A percentile compares a stretch with the other conserved stretches of the same genome.
phyloP scores from a whole-genome alignment of 30 jellyfish, hydroid and myxozoan species.

The Aurelia coerulea region DNA sequence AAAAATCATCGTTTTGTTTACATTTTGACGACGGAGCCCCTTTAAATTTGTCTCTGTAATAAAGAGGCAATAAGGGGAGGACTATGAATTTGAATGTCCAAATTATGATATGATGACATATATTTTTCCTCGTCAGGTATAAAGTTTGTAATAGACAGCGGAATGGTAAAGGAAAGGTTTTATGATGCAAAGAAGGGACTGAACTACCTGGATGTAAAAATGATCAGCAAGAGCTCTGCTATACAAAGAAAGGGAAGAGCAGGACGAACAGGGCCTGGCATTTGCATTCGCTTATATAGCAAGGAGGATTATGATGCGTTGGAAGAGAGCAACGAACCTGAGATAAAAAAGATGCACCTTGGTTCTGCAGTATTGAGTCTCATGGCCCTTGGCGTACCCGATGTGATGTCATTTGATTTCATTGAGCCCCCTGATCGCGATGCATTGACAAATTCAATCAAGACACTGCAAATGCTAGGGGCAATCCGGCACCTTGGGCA shows the following conservation, averaged over 20 bases:
- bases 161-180: conserved; percentile 72
- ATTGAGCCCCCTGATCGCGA: conserved; percentile 68
- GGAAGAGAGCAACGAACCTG: conserved; percentile 60
- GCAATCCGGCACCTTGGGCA: conserved; percentile 29
- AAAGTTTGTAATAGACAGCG: conserved; percentile 71
- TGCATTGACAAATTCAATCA: conserved; percentile 14
- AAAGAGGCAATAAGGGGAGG: too few species aligned
- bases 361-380: conserved; percentile 66
- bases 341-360: conserved; percentile 56
- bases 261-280: conserved; percentile 81
- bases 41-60: too few species aligned
- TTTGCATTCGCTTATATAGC: conserved; percentile 64
- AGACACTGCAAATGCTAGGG: conserved; percentile 42
- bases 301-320: conserved; percentile 45
- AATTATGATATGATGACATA: neutral
- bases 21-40: too few species aligned
- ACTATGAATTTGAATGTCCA: too few species aligned
- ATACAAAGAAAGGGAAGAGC: conserved; percentile 86
- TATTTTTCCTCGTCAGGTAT: conserved; percentile 22
- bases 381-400: conserved; percentile 59
- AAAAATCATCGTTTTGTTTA: too few species aligned
- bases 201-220: conserved; percentile 50
- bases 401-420: conserved; percentile 58
- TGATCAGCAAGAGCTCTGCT: conserved; percentile 79
- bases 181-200: conserved; percentile 65